A percentile compares a stretch with the other conserved stretches of the same genome.
phyloP scores from a whole-genome alignment of 2,888 invertebrate species.

The Anagyrus pseudococci region DNA sequence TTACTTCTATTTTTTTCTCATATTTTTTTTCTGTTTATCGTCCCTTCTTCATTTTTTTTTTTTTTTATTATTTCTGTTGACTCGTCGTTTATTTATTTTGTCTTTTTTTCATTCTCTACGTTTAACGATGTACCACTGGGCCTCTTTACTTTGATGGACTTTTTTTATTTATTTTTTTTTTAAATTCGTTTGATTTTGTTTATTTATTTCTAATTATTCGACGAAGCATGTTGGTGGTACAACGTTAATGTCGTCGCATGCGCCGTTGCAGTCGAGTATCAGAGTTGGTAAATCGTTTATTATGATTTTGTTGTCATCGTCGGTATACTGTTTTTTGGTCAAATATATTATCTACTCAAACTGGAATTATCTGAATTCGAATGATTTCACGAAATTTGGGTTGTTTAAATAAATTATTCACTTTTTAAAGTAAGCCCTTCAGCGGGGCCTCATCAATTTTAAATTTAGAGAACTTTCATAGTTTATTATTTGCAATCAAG shows the following conservation, averaged over 20 bases:
- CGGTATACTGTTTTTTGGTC: slow-evolving; percentile 5
- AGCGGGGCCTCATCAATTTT: too few relatives aligned
- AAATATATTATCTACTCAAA: too few relatives aligned
- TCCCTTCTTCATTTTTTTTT: slow-evolving; percentile 20
- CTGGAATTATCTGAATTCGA: slow-evolving; percentile 12
- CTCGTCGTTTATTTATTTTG: slow-evolving; percentile 21
- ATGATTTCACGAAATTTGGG: neutral
- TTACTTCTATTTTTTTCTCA: slow-evolving; percentile 55
- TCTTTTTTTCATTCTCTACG: slow-evolving; percentile 9
- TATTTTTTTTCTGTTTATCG: slow-evolving; percentile 39
- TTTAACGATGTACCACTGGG: slow-evolving; percentile 18
- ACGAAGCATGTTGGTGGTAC: slow-evolving; percentile 4
- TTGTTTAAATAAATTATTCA: slow-evolving; percentile 5
- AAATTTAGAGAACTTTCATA: too few relatives aligned
- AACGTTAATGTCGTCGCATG: slow-evolving; percentile 27
- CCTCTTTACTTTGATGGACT: neutral
- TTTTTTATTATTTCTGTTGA: slow-evolving; percentile 24
- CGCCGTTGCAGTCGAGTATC: slow-evolving; percentile 24
- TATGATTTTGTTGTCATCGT: slow-evolving; percentile 9
- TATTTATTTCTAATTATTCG: neutral
- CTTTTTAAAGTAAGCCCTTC: too few relatives aligned
- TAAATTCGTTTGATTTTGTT: too few relatives aligned
- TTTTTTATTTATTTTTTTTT: neutral
- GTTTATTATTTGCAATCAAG: neutral
- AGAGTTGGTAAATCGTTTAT: slow-evolving; percentile 17